These are phyloP conservation scores for Thymelicus acteon DNA, from an alignment of 2,888 invertebrate species.

Conservation along the genomic window DNA sequence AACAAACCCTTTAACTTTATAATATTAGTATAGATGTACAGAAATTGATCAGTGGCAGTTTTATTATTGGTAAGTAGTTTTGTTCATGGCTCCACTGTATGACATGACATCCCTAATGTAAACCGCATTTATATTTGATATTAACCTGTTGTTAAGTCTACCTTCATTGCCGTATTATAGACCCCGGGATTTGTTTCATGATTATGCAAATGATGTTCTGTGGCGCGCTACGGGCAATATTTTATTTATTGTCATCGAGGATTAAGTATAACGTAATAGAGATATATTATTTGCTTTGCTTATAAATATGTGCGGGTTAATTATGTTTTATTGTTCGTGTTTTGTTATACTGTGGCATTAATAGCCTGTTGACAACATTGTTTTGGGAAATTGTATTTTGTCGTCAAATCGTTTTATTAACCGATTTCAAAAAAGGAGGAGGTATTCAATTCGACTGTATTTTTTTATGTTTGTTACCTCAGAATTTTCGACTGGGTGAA, in stretches of 20 bases:
- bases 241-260: conserved; percentile 33
- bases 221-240: conserved; percentile 27
- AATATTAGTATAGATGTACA: too few species aligned
- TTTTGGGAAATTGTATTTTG: too few species aligned
- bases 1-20: too few species aligned
- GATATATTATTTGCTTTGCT: conserved; percentile 21
- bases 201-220: conserved; percentile 41
- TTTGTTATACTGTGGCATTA: not conserved
- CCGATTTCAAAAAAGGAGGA: too few species aligned
- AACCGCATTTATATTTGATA: conserved; percentile 52
- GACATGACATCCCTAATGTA: conserved; percentile 36
- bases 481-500: too few species aligned
- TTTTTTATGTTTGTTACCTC: too few species aligned
- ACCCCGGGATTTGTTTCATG: conserved; percentile 43
- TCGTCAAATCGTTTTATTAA: too few species aligned
- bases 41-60: too few species aligned
- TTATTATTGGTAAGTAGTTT: too few species aligned
- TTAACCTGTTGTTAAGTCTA: conserved; percentile 51
- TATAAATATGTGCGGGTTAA: conserved; percentile 12
- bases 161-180: conserved; percentile 47
- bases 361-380: too few species aligned
- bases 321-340: not conserved
- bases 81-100: too few species aligned
- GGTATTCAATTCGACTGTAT: too few species aligned
- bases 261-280: conserved; percentile 24